Percentiles rank a stretch among this genome's conserved stretches.
Conservation (phyloP, 2,113 vertebrate species). For the Oceanites oceanicus region DNA sequence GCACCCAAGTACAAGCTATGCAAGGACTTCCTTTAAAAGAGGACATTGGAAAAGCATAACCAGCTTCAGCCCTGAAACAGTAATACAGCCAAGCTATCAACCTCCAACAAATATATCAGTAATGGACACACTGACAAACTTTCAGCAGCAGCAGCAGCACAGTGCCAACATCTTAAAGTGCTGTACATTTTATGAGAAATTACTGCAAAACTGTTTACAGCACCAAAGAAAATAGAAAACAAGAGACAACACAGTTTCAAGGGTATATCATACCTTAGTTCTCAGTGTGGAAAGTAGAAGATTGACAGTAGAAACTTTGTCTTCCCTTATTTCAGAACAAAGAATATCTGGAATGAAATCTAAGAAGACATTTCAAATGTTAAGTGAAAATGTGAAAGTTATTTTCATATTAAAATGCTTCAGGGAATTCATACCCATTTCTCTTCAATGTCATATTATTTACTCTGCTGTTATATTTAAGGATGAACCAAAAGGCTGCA, state of each 20-base stretch:
- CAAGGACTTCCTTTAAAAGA: not conserved
- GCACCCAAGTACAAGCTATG: not conserved
- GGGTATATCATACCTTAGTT: slow-evolving; percentile 76
- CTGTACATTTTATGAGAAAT: not conserved
- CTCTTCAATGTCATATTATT: not conserved
- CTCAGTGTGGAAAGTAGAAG: slow-evolving; percentile 88
- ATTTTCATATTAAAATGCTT: not conserved
- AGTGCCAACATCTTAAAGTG: not conserved
- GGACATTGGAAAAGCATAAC: not conserved
- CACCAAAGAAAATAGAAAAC: not conserved
- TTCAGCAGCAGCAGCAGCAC: not conserved
- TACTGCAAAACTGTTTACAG: not conserved
- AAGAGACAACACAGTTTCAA: not conserved
- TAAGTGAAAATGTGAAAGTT: not conserved
- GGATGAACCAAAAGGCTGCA: not conserved
- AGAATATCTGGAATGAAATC: slow-evolving; percentile 90
- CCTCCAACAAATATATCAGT: not conserved
- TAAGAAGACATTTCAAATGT: slow-evolving; percentile 65
- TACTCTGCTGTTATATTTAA: not conserved
- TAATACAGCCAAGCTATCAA: not conserved
- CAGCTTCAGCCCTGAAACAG: not conserved
- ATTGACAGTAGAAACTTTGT: slow-evolving; percentile 86
- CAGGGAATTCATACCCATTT: not conserved
- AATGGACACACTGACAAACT: not conserved
- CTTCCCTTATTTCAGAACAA: slow-evolving; percentile 86